These are phyloP conservation scores for Malaclemys terrapin DNA, from an alignment of 2,113 vertebrate genomes.

Conservation along the genomic window DNA sequence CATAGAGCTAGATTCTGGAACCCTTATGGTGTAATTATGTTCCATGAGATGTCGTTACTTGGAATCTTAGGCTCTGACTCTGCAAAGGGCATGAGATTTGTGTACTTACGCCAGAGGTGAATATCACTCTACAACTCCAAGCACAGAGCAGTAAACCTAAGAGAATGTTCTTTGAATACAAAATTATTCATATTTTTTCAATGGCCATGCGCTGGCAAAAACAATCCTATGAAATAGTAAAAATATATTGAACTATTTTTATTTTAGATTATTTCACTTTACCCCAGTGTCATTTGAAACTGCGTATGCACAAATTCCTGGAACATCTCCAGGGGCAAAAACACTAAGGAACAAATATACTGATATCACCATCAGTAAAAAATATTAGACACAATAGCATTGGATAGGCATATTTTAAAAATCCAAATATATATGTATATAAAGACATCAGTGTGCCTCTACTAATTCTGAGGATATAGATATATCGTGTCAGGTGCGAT, in stretches of 20 bases:
- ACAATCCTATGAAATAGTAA: neutral
- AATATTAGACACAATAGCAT: neutral
- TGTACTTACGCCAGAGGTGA: neutral
- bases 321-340: neutral
- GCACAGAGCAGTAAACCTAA: neutral
- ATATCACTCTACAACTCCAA: neutral
- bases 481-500: fast-evolving
- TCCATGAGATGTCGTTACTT: neutral
- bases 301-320: neutral
- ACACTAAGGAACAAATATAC: neutral
- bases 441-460: neutral
- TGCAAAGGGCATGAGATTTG: neutral
- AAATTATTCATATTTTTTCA: neutral
- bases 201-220: neutral
- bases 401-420: neutral
- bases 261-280: neutral
- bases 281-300: neutral
- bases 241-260: neutral
- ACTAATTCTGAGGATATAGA: neutral
- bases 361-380: neutral
- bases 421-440: neutral
- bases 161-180: neutral
- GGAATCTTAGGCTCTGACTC: neutral
- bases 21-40: neutral
- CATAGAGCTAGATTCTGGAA: neutral